These are phyloP conservation scores for Heteromormyrus szaboi DNA, from an alignment of 2,797 vertebrate genomes.

Conservation along the genomic window DNA sequence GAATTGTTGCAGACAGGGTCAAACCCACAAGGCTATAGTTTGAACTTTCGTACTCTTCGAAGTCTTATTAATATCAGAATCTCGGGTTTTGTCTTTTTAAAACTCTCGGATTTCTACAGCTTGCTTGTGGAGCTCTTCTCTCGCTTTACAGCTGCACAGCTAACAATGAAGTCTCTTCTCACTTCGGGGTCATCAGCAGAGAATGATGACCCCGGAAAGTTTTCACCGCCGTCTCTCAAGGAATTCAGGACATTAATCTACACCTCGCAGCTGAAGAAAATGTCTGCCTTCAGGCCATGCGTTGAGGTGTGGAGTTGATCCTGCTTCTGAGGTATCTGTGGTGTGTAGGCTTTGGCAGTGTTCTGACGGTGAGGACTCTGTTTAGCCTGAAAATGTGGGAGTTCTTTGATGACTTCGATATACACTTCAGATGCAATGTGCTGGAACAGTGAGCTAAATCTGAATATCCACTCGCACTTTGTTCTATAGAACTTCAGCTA, in stretches of 20 bases:
- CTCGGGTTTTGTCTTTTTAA: background rate
- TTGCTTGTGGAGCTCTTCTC: background rate
- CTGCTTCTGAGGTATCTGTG: background rate
- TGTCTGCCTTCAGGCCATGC: background rate
- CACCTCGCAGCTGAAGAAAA: background rate
- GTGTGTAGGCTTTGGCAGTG: background rate
- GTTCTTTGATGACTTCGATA: background rate
- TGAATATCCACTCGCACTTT: background rate
- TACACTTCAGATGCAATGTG: background rate
- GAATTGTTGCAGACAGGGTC: background rate
- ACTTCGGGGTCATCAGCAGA: background rate
- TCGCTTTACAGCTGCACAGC: background rate
- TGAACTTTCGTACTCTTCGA: background rate
- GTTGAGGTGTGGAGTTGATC: background rate
- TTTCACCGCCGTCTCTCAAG: background rate
- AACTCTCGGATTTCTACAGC: background rate
- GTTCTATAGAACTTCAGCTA: background rate
- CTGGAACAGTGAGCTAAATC: background rate
- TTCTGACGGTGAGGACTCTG: background rate
- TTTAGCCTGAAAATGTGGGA: constrained; percentile 5
- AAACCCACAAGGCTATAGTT: background rate
- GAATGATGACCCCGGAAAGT: background rate
- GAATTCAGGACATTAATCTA: background rate
- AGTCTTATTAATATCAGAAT: background rate
- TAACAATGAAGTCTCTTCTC: background rate